Percentiles rank a stretch among this genome's conserved stretches.
Conservation (phyloP, 2,888 invertebrate species). For the Tenthredo mesomela region DNA sequence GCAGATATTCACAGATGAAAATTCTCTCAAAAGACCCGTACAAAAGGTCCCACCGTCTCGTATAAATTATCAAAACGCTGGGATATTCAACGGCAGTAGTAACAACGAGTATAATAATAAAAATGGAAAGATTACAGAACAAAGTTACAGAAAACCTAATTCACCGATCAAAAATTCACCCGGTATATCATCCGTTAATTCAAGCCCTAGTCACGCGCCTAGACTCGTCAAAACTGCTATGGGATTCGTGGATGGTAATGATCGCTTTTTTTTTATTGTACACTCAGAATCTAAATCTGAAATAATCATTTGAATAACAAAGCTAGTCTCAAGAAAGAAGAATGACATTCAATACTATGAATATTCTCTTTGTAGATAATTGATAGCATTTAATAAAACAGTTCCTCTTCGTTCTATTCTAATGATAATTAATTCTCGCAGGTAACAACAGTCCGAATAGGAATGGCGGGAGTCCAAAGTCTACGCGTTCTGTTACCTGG, state of each 20-base stretch:
- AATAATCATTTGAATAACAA: neutral
- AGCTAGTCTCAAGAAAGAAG: neutral
- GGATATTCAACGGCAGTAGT: conserved; percentile 72
- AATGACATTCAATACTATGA: neutral
- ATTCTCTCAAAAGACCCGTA: conserved; percentile 83
- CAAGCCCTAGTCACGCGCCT: conserved; percentile 74
- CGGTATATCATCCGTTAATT: conserved; percentile 82
- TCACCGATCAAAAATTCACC: conserved; percentile 84
- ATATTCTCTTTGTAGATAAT: neutral
- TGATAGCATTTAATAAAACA: neutral
- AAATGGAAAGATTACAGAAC: conserved; percentile 73
- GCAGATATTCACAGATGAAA: conserved; percentile 76
- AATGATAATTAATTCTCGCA: conserved; percentile 50
- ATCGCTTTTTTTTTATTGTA: neutral
- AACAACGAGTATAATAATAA: conserved; percentile 72
- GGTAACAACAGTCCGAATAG: conserved; percentile 70
- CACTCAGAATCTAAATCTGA: neutral
- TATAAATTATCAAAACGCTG: conserved; percentile 78
- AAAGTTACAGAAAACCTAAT: conserved; percentile 83
- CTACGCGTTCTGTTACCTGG: conserved; percentile 84
- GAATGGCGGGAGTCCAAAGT: conserved; percentile 72
- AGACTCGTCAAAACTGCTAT: conserved; percentile 81
- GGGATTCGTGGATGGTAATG: conserved; percentile 81
- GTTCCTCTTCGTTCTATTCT: neutral
- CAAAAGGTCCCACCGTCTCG: conserved; percentile 91